A percentile compares a stretch with the other conserved stretches of the same genome.
Conservation (phyloP, 2,113 vertebrate species). For the Pipra filicauda region DNA sequence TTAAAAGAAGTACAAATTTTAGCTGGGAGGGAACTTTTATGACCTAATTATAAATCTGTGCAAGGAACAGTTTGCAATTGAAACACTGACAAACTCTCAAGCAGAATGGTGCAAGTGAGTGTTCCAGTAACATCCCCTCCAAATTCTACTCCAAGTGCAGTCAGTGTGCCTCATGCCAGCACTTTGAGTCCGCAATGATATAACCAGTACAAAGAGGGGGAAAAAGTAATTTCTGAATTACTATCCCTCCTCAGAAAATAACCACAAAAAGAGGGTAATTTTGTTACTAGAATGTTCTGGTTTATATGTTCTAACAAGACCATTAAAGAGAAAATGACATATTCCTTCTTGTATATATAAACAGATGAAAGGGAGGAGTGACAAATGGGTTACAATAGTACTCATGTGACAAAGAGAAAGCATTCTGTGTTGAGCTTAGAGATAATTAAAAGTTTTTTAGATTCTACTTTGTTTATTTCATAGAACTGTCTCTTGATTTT, state of each 20-base stretch:
- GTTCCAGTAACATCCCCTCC: slow-evolving; percentile 14
- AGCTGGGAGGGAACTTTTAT: slow-evolving; percentile 50
- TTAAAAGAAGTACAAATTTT: slow-evolving; percentile 65
- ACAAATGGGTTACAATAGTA: background rate
- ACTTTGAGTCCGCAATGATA: background rate
- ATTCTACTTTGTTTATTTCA: background rate
- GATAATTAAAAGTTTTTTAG: background rate
- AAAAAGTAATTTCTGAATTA: slow-evolving; percentile 50
- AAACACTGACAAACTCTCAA: slow-evolving; percentile 44
- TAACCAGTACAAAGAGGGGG: slow-evolving; percentile 23
- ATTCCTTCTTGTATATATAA: background rate
- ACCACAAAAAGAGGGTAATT: slow-evolving; percentile 24
- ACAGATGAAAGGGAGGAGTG: background rate
- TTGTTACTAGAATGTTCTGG: slow-evolving; percentile 31
- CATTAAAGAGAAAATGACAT: slow-evolving; percentile 8
- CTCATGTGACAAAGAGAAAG: slow-evolving; percentile 17
- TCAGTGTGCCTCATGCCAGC: background rate
- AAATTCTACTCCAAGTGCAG: background rate
- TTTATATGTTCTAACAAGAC: slow-evolving; percentile 36
- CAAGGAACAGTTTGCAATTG: slow-evolving; percentile 30
- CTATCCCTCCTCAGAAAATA: slow-evolving; percentile 34
- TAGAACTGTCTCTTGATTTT: background rate
- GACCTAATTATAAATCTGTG: slow-evolving; percentile 57
- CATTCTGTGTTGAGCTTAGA: background rate
- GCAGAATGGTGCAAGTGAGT: slow-evolving; percentile 1